Conservation (phyloP, 35 echinoderm and acorn worm genomes). For the Amphiura filiformis region DNA sequence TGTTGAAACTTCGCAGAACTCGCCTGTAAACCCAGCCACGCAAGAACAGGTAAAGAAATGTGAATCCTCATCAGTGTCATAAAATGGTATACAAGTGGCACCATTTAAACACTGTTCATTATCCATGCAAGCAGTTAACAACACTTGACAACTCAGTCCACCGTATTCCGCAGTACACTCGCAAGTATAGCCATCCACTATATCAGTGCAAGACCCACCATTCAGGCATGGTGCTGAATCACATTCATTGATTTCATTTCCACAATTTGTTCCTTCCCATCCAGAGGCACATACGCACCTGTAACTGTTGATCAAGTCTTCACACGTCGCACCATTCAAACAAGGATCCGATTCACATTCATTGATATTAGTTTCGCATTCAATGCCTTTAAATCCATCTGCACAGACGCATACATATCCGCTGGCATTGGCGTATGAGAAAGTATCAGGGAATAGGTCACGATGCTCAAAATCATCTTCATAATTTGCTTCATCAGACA, state of each 20-base stretch:
- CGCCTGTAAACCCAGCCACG: slow-evolving; percentile 53
- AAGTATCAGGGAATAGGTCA: slow-evolving; percentile 30
- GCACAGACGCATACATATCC: slow-evolving; percentile 58
- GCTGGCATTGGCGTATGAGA: slow-evolving; percentile 55
- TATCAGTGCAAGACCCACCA: slow-evolving; percentile 48
- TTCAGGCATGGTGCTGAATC: slow-evolving; percentile 55
- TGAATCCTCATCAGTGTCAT: background rate
- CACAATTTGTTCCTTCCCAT: slow-evolving; percentile 44
- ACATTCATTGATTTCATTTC: slow-evolving; percentile 66
- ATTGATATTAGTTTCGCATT: slow-evolving; percentile 62
- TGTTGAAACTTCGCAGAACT: slow-evolving; percentile 40
- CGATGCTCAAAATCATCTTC: slow-evolving; percentile 1
- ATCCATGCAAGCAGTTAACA: slow-evolving; percentile 54
- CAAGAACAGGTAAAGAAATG: slow-evolving; percentile 65
- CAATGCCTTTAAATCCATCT: slow-evolving; percentile 45
- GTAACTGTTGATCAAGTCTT: slow-evolving; percentile 45
- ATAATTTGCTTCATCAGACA: slow-evolving; percentile 53
- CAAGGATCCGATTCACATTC: slow-evolving; percentile 66
- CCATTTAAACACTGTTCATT: slow-evolving; percentile 61
- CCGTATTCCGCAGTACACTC: slow-evolving; percentile 45
- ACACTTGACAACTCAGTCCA: slow-evolving; percentile 39
- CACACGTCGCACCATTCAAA: slow-evolving; percentile 54
- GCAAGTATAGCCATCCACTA: slow-evolving; percentile 51
- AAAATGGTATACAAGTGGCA: slow-evolving; percentile 65
- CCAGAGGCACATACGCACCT: slow-evolving; percentile 39